Base-by-base conservation (phyloP, 2,888 invertebrate species). In the Unio delphinus region DNA sequence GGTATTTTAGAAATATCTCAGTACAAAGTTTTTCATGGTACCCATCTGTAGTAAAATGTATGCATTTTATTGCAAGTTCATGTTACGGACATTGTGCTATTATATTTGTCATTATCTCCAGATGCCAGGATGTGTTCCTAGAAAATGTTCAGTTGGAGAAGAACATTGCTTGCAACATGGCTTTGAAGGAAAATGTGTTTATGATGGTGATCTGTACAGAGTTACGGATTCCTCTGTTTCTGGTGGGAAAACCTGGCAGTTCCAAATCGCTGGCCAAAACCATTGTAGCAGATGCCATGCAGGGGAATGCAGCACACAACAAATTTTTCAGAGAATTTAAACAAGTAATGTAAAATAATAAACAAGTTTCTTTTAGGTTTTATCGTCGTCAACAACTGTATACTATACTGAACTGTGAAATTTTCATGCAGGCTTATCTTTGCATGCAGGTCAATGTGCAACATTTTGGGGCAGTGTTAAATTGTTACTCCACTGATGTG, bases 201-300 rank as follows among this genome's bases (percentile, higher is more conserved):
- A 84, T 88, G 84, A 87, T 88, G 85, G 80, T 85, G 26, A 77
- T 88, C 20, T 87, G 86, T 69, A 83, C 86, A 20, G 85, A 86
- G 64, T 76, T 86, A 56, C 70, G 86, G 23, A 86, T 88, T 28
- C 87, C 87, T 26, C 79, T 88, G 55, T 88, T 87, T 68, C 75
- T 87, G 56, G 86, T 88, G 8, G 87, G 87, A 23, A 88, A 87
- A 69, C 87, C 87, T 26, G 87, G 87, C 45, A 87, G 86, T 69
- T 86, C 86, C 34, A 88, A 88, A 72, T 88, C 87, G 26, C 78
- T 88, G 30, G 85, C 87, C 23, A 88, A 86, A 61, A 82, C 85
- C 60, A 82, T 87, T 64, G 86, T 87, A 8, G 76, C 78, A 8
- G 84, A 86, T 69, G 84, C 82, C 57, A 86, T 87, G 85, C 82